Evolutionary conservation across 2,888 invertebrate genomes (phyloP).

Genomic region (Helicoverpa assulta): DNA sequence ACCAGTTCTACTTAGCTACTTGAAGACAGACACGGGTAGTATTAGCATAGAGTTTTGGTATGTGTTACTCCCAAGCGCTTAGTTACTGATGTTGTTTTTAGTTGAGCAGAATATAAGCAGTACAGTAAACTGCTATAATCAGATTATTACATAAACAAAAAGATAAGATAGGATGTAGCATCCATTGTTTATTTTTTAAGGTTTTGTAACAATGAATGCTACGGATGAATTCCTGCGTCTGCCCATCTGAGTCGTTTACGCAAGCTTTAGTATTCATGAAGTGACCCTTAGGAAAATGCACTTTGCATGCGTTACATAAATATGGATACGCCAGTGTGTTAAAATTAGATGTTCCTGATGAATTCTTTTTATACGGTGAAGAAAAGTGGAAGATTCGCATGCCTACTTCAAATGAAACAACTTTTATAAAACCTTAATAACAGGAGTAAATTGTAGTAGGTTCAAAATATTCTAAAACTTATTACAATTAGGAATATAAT

Average conservation of each 20-base stretch:
- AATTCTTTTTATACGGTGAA: background rate
- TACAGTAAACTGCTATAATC: constrained; percentile 17
- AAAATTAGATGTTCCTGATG: background rate
- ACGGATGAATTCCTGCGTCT: constrained; percentile 67
- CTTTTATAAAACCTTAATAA: background rate
- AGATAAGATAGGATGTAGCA: constrained; percentile 64
- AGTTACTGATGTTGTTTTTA: too few species aligned
- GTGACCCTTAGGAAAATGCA: constrained; percentile 29
- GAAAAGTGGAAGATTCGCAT: too few species aligned
- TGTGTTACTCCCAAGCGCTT: background rate
- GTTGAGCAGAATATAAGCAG: background rate
- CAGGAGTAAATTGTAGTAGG: background rate
- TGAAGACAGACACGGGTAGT: constrained; percentile 24
- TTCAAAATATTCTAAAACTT: too few species aligned
- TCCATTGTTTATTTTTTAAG: constrained; percentile 73
- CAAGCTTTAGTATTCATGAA: constrained; percentile 48
- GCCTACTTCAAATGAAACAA: background rate
- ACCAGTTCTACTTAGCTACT: constrained; percentile 33
- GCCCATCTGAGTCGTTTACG: constrained; percentile 58
- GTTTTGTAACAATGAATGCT: constrained; percentile 72
- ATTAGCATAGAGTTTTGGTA: background rate
- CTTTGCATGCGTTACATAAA: constrained; percentile 8
- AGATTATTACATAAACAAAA: constrained; percentile 64
- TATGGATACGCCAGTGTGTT: background rate
- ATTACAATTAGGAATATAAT: too few species aligned